Evolutionary conservation across 2,888 invertebrate genomes (phyloP).

Genomic region (Yponomeuta sedellus): DNA sequence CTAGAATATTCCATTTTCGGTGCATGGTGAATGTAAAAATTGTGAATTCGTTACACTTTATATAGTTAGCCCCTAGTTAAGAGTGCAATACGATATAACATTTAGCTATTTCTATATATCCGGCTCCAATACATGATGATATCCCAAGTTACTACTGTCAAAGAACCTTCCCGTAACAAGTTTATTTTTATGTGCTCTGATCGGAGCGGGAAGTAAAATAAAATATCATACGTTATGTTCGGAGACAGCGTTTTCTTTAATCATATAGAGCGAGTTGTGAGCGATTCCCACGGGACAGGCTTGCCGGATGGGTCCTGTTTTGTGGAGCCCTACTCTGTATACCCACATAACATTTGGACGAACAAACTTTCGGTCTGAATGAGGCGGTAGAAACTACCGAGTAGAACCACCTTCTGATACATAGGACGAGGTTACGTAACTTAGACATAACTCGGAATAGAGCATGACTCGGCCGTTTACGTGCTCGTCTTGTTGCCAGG

Average conservation of each 20-base stretch:
- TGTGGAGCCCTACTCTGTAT: background rate
- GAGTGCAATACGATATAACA: too few relatives aligned
- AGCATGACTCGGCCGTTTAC: constrained; percentile 29
- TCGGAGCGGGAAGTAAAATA: background rate
- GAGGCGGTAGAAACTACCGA: background rate
- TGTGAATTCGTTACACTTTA: too few relatives aligned
- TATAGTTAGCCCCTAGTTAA: too few relatives aligned
- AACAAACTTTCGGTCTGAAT: too few relatives aligned
- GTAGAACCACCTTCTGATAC: background rate
- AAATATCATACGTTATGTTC: constrained; percentile 16
- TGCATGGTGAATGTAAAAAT: too few relatives aligned
- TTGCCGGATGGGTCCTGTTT: background rate
- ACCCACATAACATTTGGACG: too few relatives aligned
- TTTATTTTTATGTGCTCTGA: background rate
- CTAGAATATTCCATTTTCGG: too few relatives aligned
- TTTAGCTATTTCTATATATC: too few relatives aligned
- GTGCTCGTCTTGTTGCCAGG: constrained; percentile 15
- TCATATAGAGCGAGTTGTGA: constrained; percentile 27
- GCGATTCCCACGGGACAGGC: constrained; percentile 23
- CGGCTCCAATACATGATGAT: background rate
- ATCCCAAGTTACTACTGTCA: background rate
- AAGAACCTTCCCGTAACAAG: constrained; percentile 1
- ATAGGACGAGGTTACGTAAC: background rate
- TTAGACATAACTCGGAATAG: constrained; percentile 19
- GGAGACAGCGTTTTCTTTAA: constrained; percentile 26